Evolutionary conservation across 37 sponge, comb jelly and placozoan species (phyloP).

Genomic region (Aphrocallistes beatrix): DNA sequence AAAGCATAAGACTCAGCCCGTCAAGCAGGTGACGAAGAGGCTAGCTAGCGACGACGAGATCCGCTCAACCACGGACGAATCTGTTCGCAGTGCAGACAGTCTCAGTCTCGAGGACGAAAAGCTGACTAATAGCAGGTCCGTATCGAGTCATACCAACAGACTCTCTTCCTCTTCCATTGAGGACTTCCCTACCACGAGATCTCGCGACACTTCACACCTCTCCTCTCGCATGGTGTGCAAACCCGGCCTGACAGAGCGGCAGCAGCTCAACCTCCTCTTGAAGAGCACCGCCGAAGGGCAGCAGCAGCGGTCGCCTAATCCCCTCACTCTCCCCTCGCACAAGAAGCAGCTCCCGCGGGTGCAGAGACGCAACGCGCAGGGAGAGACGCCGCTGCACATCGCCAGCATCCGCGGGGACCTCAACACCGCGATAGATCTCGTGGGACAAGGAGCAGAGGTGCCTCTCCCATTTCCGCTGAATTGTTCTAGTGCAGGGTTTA

Average conservation of each 20-base stretch:
- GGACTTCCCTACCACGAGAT: background rate
- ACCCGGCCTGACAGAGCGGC: background rate
- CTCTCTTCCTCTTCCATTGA: background rate
- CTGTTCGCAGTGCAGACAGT: background rate
- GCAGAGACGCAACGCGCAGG: slow-evolving; percentile 16
- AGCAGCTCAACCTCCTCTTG: background rate
- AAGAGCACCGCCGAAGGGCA: background rate
- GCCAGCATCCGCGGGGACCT: background rate
- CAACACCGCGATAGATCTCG: background rate
- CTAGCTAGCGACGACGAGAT: background rate
- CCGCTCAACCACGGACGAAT: background rate
- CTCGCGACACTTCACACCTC: background rate
- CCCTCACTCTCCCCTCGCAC: background rate
- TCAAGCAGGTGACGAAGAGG: background rate
- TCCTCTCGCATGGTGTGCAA: background rate
- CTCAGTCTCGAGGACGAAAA: background rate
- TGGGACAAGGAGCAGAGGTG: background rate
- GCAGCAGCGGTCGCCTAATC: background rate
- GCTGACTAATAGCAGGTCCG: background rate
- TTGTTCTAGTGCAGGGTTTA: background rate
- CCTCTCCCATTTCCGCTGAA: background rate
- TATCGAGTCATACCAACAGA: background rate
- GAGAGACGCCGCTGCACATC: background rate
- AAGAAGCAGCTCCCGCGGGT: slow-evolving; percentile 10
- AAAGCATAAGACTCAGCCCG: background rate